A percentile compares a stretch with the other conserved stretches of the same genome.
These are phyloP conservation scores for Lottia gigantea DNA, from an alignment of 2,888 invertebrate genomes.

Conservation along the genomic window DNA sequence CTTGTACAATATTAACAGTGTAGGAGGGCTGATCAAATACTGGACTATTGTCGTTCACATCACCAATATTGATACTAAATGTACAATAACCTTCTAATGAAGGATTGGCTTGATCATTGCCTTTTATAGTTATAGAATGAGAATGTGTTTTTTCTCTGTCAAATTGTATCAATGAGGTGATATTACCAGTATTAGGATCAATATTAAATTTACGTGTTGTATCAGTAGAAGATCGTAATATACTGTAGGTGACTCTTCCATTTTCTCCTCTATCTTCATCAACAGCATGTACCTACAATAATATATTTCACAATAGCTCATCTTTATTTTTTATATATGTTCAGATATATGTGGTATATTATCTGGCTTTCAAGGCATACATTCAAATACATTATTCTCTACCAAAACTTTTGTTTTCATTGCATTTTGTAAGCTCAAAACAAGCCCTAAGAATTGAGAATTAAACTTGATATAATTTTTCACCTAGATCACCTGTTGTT, in stretches of 20 bases:
- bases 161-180: constrained; percentile 78
- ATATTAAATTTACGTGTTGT: constrained; percentile 96
- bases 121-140: constrained; percentile 82
- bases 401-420: too few relatives aligned
- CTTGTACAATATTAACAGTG: constrained; percentile 46
- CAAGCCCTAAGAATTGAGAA: too few relatives aligned
- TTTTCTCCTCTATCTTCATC: constrained; percentile 92
- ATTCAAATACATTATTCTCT: too few relatives aligned
- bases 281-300: constrained; percentile 82
- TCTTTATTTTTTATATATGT: too few relatives aligned
- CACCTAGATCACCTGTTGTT: too few relatives aligned
- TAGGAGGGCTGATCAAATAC: constrained; percentile 59
- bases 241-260: constrained; percentile 89
- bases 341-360: too few relatives aligned
- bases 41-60: constrained; percentile 62
- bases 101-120: constrained; percentile 98
- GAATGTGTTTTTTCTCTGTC: constrained; percentile 78
- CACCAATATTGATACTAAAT: constrained; percentile 72
- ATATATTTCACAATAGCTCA: constrained; percentile 9
- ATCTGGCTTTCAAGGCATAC: too few relatives aligned
- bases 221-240: constrained; percentile 78
- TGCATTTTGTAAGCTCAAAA: too few relatives aligned
- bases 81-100: constrained; percentile 98
- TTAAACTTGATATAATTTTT: too few relatives aligned
- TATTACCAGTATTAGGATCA: constrained; percentile 94